Percentiles rank a stretch among this genome's conserved stretches.
phyloP scores from a whole-genome alignment of 2,113 vertebrate genomes.

The Azemiops feae region DNA sequence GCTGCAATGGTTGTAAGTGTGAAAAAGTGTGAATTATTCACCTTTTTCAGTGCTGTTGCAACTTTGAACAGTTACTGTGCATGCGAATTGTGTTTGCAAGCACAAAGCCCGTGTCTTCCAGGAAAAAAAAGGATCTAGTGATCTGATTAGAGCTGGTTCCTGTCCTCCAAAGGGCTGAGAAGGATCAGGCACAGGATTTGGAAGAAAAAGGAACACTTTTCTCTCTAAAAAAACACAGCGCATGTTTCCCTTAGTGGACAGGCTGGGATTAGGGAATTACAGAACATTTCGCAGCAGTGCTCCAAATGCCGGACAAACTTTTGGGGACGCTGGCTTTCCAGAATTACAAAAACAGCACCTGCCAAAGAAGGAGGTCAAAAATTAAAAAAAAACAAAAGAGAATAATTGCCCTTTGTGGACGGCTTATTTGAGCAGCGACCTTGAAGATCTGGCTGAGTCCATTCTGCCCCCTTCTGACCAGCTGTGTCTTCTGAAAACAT shows the following conservation, averaged over 20 bases:
- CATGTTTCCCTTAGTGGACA: too few species aligned
- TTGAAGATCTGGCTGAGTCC: neutral
- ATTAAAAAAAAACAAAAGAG: neutral
- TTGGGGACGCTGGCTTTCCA: neutral
- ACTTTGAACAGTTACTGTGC: too few species aligned
- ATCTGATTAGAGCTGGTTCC: too few species aligned
- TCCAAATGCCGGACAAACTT: neutral
- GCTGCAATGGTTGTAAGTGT: too few species aligned
- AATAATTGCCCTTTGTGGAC: neutral
- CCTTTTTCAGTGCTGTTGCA: too few species aligned
- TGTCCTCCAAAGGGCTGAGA: too few species aligned
- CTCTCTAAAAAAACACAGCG: too few species aligned
- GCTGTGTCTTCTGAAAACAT: neutral
- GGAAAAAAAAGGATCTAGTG: neutral
- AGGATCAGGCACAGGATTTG: too few species aligned
- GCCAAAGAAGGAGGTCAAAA: neutral
- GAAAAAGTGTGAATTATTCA: too few species aligned
- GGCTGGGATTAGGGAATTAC: neutral
- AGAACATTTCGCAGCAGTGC: neutral
- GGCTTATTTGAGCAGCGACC: neutral
- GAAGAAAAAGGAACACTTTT: too few species aligned
- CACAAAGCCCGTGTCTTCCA: neutral
- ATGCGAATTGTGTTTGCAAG: too few species aligned
- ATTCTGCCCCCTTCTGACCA: neutral
- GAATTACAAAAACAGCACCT: neutral